Evolutionary conservation across 2,113 vertebrate genomes (phyloP).

Genomic region (Diadophis punctatus): DNA sequence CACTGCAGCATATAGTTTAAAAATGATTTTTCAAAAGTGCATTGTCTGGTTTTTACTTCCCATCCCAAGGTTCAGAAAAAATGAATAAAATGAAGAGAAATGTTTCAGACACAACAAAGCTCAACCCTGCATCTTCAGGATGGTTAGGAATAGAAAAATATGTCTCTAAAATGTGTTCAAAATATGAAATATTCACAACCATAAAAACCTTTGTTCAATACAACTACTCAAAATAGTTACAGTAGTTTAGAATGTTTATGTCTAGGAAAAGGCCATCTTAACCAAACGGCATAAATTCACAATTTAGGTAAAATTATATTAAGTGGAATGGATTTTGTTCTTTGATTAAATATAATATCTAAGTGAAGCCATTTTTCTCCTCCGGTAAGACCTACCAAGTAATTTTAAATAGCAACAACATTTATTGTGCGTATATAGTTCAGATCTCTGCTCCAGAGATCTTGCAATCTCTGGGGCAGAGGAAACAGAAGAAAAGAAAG

Average conservation of each 20-base stretch:
- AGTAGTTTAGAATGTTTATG: neutral
- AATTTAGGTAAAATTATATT: neutral
- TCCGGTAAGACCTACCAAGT: neutral
- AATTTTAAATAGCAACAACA: neutral
- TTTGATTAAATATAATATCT: neutral
- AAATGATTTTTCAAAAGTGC: neutral
- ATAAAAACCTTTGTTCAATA: neutral
- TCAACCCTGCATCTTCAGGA: neutral
- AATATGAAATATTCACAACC: neutral
- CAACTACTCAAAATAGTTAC: neutral
- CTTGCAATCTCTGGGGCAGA: neutral
- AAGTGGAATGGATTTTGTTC: neutral
- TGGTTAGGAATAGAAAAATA: neutral
- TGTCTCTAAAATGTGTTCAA: neutral
- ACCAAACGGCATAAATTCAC: neutral
- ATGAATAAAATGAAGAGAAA: neutral
- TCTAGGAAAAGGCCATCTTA: accelerated
- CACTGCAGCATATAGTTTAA: neutral
- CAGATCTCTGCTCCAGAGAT: neutral
- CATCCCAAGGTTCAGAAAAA: neutral
- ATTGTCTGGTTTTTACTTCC: neutral
- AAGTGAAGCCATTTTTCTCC: neutral
- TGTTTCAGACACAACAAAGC: neutral
- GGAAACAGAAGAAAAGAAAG: neutral
- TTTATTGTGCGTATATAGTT: neutral